Evolutionary conservation across 2,888 invertebrate species (phyloP), one percentile per base, ranked within the genome.

Genomic region (Camptogramma bilineatum): DNA sequence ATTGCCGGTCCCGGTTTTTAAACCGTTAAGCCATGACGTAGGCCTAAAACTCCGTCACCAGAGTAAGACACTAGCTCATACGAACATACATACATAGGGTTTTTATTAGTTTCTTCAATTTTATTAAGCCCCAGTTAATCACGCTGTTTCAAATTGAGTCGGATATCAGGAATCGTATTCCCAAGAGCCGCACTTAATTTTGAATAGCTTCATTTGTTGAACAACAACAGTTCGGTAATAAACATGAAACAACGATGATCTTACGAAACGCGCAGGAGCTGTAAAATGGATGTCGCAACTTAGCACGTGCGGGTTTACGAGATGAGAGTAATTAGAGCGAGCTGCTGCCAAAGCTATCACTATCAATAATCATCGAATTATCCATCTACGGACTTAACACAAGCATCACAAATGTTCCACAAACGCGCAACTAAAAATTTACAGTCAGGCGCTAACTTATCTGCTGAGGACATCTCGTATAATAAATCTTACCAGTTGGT

Each of bases 231-330:
- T 60, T 53, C 46, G 34, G 47, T 28, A 56, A 39, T 64, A 60
- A 52, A 51, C 59, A 52, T 61, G 61, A 65, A 65, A 65, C 48
- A 68, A 59, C 68, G 62, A 62, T 51, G 51, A 21, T 19, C 51
- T 74, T 73, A 66, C 72, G 66, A 71, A 73, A 80, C 71, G 52
- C 39, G 65, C 70, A 65, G 68, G 70, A 66, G 64, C 62, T 54
- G 71, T 70, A 69, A 74, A 78, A 74, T 73, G 61, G 74, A 74
- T 82, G 73, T 74, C 71, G 80, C 76, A 81, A 84, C 74, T 71
- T 71, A 75, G 78, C 84, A 73, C 80, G 84, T 85, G 83, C 81
- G 70, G 73, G 75, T 83, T 84, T 80, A 83, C 77, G 78, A 81
- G 76, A 77, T 73, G 75, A 73, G 68, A 67, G 74, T 85, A 84